Evolutionary conservation across 92 coral and sea anemone species (phyloP), one percentile per base, ranked within the genome.

Genomic region (Paragorgia papillata): DNA sequence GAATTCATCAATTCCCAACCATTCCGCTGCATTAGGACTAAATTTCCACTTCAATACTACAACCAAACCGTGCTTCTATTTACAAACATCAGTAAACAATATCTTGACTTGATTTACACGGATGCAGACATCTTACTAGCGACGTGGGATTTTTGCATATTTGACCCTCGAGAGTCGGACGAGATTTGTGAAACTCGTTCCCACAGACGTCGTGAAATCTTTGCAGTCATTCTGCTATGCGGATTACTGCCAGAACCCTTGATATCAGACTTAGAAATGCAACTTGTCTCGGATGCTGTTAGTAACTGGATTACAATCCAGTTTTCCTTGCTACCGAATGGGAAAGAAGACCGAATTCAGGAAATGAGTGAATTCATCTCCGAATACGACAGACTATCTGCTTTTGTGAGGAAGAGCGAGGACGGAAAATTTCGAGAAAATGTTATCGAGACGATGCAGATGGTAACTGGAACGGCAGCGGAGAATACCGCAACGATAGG

Each of bases 401-500:
- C 27, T 18, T 30, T 71, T 9, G 10, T 34, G 4, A 14, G 6
- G 20, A 1, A 17, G 33, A 29, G 32, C 7, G 49, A 33, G 5
- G 43, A 25, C 8, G 63, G 50, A 54, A 71, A 39, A 27, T 48
- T 24, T 9, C 55, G 58, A 17, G 75, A 30, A 8, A 68, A 68
- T 54, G 78, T 95, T 60, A 95, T 91, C 37, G 99, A 91, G 71
- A 88, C 99, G 7, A 97, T 96, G 14, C 92, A 92, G 21, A 88
- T 95, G 43, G 93, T 95, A 57, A 91, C 99, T 62, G 93, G 97
- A 46, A 95, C 99, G 30, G 99, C 97, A 33, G 99, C 99, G 53
- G 97, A 95, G 59, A 95, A 96, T 81, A 95, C 99, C 17, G 99
- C 99, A 19, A 95, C 99, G 1, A 96, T 95, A 74, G 99, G 99